A percentile compares a stretch with the other conserved stretches of the same genome.
phyloP scores from a whole-genome alignment of 2,888 invertebrate species.

The Thecocarcelia acutangulata region DNA sequence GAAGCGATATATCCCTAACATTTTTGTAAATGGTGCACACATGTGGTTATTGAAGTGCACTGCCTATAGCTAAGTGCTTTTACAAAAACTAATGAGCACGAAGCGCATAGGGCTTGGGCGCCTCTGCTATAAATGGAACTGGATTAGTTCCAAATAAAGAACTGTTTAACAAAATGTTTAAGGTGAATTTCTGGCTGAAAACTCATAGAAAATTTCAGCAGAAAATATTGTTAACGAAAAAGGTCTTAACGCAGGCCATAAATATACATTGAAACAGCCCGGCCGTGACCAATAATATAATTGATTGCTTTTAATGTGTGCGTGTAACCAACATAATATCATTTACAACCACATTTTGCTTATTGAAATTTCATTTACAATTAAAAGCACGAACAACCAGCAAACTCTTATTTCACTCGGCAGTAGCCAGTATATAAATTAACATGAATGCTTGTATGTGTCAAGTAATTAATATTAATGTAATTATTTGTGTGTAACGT shows the following conservation, averaged over 20 bases:
- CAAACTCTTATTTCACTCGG: not conserved
- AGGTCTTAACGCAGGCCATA: not conserved
- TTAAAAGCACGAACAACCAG: slow-evolving; percentile 21
- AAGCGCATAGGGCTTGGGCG: too few species aligned
- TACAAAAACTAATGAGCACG: too few species aligned
- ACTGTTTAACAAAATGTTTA: too few species aligned
- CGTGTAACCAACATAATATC: slow-evolving; percentile 17
- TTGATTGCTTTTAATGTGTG: slow-evolving; percentile 14
- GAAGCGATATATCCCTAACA: too few species aligned
- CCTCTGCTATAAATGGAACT: too few species aligned
- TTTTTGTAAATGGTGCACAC: too few species aligned
- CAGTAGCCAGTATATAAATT: slow-evolving; percentile 16
- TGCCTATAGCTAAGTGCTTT: too few species aligned
- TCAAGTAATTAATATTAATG: slow-evolving; percentile 78
- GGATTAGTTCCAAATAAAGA: too few species aligned
- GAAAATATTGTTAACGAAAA: not conserved
- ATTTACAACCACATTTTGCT: slow-evolving; percentile 48
- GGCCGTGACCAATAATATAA: not conserved
- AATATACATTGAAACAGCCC: too few species aligned
- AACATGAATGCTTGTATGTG: slow-evolving; percentile 28
- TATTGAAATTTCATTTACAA: slow-evolving; percentile 54
- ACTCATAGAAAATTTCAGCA: too few species aligned
- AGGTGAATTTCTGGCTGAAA: too few species aligned
- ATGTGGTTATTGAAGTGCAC: too few species aligned
- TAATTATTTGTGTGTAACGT: slow-evolving; percentile 71